These are phyloP conservation scores for Bombus huntii DNA, from an alignment of 1,140 invertebrate species.

Conservation along the genomic window DNA sequence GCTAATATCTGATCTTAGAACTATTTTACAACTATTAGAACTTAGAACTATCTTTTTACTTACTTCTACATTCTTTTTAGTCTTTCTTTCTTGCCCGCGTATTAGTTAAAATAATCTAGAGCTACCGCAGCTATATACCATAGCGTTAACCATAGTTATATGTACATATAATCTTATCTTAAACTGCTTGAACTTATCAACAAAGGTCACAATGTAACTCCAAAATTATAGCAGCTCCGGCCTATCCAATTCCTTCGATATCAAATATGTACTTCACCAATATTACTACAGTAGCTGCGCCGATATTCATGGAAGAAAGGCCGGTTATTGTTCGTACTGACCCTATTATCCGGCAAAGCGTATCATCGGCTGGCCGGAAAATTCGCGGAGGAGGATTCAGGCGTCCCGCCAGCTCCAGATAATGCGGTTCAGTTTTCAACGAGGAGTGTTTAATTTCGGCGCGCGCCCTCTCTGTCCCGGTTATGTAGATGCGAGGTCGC, in stretches of 20 bases:
- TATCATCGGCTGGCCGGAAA: background rate
- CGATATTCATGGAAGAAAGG: background rate
- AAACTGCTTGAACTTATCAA: too few species aligned
- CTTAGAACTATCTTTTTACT: too few species aligned
- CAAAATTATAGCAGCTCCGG: too few species aligned
- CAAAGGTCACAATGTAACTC: too few species aligned
- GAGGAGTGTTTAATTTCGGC: conserved; percentile 68
- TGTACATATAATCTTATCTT: too few species aligned
- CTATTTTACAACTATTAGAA: too few species aligned
- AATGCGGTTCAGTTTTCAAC: conserved; percentile 61
- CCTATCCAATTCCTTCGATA: background rate
- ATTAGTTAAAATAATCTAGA: too few species aligned
- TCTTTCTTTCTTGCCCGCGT: too few species aligned
- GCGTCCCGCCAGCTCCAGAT: conserved; percentile 24
- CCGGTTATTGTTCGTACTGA: background rate
- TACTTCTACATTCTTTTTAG: too few species aligned
- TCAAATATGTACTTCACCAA: background rate
- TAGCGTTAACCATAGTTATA: too few species aligned
- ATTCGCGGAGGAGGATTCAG: conserved; percentile 3
- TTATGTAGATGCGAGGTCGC: conserved; percentile 57
- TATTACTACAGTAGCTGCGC: background rate
- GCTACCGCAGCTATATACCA: too few species aligned
- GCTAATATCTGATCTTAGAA: too few species aligned
- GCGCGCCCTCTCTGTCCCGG: conserved; percentile 40
- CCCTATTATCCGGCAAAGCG: background rate